Base-by-base conservation (phyloP, 2,113 vertebrate genomes). In the Rafetus swinhoei region DNA sequence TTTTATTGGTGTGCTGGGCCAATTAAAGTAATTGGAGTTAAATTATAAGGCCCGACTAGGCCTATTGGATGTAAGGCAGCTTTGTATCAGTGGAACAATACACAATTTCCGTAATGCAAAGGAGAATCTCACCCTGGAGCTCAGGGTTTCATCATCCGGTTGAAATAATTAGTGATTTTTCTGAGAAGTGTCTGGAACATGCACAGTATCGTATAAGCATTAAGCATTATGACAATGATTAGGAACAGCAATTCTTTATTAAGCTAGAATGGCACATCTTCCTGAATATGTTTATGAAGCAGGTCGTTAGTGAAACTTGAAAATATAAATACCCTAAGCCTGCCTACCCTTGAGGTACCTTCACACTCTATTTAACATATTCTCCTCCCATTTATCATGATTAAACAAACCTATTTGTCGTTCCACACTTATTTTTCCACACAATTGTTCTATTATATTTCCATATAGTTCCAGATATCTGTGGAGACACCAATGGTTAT, bases 371-470 rank as follows among this genome's bases (percentile, higher is more conserved):
- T 74, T 97, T 85, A 88, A 82, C 35, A 76, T 91, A 77, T 91
- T 77, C 82, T 84, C 82, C 79, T 93, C 76, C 55, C 81, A 86
- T 95, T 92, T 93, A 82, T 96, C 84, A 93, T 94, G 82, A 85
- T 95, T 90, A 93, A 57, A 59, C 62, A 95, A 85, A 90, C 79
- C 54, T 82, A 15, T 82, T 85, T 35, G 62, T 22, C 8, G 8
- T 32, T 77, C 82, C 54, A 32, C 81, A 87, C 35, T 72, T 87
- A 19, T 77, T 94, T 82, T 93, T 76, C 86, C 76, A 89, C 16
- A 45, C 35, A 89, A 10, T 13, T 62, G 53, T 79, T 84, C 50
- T 27, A 86, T 59, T 88, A 32, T 91, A 54, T 90, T 94, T 92
- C 60, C 52, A 81, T 3, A 52, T 88, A 92, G 56, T 92, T 94